Conservation (phyloP, 2,888 invertebrate genomes). For the Melolontha melolontha region DNA sequence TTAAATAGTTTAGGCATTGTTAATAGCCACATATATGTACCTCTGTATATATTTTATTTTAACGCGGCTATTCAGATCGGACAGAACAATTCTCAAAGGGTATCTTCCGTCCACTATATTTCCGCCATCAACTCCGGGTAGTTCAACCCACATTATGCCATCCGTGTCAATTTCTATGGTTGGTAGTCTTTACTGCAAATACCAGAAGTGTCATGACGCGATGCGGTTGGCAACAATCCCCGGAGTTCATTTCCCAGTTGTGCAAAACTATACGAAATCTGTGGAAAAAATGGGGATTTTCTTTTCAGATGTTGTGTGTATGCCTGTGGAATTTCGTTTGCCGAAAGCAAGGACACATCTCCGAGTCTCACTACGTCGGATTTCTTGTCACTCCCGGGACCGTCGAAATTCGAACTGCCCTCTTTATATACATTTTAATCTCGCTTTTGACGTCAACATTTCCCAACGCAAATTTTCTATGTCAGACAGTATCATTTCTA, state of each 20-base stretch:
- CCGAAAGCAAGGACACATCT: slow-evolving; percentile 52
- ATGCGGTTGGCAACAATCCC: slow-evolving; percentile 72
- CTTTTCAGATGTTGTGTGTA: slow-evolving; percentile 51
- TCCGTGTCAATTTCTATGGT: slow-evolving; percentile 79
- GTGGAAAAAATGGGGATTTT: slow-evolving; percentile 71
- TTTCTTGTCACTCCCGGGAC: slow-evolving; percentile 27
- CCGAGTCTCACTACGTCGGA: slow-evolving; percentile 50
- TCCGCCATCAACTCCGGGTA: slow-evolving; percentile 72
- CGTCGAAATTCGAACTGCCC: slow-evolving; percentile 30
- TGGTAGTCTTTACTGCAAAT: slow-evolving; percentile 64
- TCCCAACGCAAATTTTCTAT: slow-evolving; percentile 62
- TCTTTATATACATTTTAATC: slow-evolving; percentile 72
- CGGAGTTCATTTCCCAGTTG: slow-evolving; percentile 74
- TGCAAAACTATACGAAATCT: slow-evolving; percentile 64
- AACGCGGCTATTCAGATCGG: slow-evolving; percentile 11
- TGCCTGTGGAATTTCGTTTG: slow-evolving; percentile 1
- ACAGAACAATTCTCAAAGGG: slow-evolving; percentile 24
- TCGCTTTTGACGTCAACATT: slow-evolving; percentile 75
- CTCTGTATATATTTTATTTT: no score
- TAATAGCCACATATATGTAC: no score
- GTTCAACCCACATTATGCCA: slow-evolving; percentile 74
- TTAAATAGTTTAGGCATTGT: no score
- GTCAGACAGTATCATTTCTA: slow-evolving; percentile 20
- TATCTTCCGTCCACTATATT: slow-evolving; percentile 56
- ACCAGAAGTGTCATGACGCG: slow-evolving; percentile 58